These are phyloP conservation scores for Tympanuchus pallidicinctus DNA, from an alignment of 2,113 vertebrate genomes.

Conservation along the genomic window DNA sequence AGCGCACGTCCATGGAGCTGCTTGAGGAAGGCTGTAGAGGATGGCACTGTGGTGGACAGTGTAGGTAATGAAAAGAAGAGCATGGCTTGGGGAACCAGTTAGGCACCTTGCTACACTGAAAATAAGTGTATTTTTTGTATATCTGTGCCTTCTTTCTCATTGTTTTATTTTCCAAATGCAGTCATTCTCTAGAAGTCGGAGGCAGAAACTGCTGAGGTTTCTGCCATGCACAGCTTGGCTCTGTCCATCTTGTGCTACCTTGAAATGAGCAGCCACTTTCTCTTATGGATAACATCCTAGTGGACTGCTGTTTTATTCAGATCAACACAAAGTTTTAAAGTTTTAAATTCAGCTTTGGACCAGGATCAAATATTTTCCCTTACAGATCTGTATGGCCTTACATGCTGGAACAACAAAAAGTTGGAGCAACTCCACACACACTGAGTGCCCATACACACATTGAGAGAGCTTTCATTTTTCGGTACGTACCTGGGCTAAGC, in stretches of 20 bases:
- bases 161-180: background rate
- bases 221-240: background rate
- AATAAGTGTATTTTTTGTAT: accelerated
- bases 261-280: background rate
- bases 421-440: background rate
- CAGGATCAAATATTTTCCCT: background rate
- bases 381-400: background rate
- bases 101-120: background rate
- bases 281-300: background rate
- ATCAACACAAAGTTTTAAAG: background rate
- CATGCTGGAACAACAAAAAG: constrained; percentile 8
- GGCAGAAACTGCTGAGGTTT: background rate
- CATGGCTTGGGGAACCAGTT: background rate
- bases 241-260: background rate
- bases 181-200: background rate
- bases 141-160: background rate
- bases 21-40: background rate
- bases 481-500: background rate
- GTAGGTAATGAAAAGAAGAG: background rate
- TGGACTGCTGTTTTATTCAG: background rate
- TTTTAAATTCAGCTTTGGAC: constrained; percentile 10
- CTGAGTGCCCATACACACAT: background rate
- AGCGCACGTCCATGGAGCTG: background rate
- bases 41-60: background rate
- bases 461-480: background rate